Conservation (phyloP, 2,113 vertebrate genomes). For the Gymnorhina tibicen region DNA sequence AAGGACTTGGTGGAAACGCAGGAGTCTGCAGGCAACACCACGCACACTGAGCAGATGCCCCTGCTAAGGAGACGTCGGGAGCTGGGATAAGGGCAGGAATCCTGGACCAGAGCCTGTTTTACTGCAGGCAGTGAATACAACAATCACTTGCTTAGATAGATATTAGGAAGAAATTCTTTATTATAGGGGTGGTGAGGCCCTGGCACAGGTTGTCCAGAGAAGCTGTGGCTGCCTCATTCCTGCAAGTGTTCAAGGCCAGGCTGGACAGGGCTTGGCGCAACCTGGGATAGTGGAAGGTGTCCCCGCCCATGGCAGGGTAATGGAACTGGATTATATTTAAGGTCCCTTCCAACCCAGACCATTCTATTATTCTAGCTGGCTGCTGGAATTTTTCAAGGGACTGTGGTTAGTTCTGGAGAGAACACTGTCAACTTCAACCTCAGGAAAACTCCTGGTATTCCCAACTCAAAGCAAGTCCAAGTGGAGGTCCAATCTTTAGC, state of each 20-base stretch:
- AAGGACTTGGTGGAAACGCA: background rate
- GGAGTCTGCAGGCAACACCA: background rate
- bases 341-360: background rate
- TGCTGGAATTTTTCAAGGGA: background rate
- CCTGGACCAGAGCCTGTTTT: background rate
- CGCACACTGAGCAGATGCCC: background rate
- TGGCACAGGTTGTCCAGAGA: background rate
- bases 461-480: background rate
- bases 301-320: background rate
- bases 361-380: background rate
- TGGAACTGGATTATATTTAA: background rate
- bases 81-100: background rate
- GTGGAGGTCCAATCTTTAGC: background rate
- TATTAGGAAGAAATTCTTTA: background rate
- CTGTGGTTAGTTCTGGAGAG: background rate
- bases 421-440: background rate
- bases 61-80: rapidly evolving
- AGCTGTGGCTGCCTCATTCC: background rate
- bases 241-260: background rate
- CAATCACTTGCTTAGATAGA: background rate
- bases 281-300: background rate
- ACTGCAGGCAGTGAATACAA: background rate
- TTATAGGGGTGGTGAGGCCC: background rate
- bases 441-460: background rate
- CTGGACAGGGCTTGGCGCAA: background rate